Percentiles rank a stretch among this genome's conserved stretches.
These are phyloP conservation scores for Pseudonaja textilis DNA, from an alignment of 2,113 vertebrate species.

Conservation along the genomic window DNA sequence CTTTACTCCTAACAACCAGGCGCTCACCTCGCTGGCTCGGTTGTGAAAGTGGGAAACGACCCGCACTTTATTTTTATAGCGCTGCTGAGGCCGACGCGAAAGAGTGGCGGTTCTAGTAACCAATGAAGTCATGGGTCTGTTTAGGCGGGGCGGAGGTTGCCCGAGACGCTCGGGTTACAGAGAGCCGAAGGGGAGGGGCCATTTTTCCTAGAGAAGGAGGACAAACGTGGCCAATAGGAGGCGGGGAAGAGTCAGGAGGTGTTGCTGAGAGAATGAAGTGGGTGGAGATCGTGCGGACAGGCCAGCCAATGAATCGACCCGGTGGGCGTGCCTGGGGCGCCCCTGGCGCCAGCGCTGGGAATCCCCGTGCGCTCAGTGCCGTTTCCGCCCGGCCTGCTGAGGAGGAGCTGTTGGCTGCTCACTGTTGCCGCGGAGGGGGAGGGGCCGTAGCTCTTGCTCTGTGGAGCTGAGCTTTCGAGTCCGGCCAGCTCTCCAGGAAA, in stretches of 20 bases:
- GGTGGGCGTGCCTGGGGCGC: conserved; percentile 68
- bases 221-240: conserved; percentile 9
- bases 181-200: background rate
- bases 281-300: conserved; percentile 34
- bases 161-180: background rate
- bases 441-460: conserved; percentile 74
- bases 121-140: background rate
- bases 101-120: background rate
- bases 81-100: background rate
- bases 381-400: conserved; percentile 91
- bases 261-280: conserved; percentile 45
- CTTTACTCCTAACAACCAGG: background rate
- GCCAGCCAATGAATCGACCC: conserved; percentile 66
- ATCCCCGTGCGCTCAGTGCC: conserved; percentile 89
- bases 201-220: no score
- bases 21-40: background rate
- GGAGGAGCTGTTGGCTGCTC: conserved; percentile 55
- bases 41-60: background rate
- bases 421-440: conserved; percentile 72
- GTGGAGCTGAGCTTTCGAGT: conserved; percentile 59
- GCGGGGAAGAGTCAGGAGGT: accelerated
- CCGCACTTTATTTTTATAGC: conserved; percentile 7
- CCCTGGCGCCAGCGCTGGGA: conserved; percentile 84
- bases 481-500: conserved; percentile 76
- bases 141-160: background rate